phyloP scores from a whole-genome alignment of 2,113 vertebrate genomes.

The Eolophus roseicapilla region DNA sequence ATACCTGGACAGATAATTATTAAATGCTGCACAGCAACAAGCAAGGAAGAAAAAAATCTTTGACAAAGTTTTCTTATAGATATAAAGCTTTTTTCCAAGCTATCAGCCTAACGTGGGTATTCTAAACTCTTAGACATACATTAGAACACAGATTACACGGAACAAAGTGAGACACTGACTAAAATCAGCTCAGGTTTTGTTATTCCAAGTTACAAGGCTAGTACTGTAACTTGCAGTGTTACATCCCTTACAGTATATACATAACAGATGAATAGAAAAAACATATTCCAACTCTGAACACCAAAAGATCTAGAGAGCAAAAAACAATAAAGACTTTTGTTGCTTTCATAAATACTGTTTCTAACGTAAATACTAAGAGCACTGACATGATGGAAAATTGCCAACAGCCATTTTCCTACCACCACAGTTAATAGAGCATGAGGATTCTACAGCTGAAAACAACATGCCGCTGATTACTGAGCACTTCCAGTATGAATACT shows the following conservation, averaged over 20 bases:
- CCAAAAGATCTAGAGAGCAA: background rate
- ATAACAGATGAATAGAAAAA: background rate
- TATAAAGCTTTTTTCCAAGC: background rate
- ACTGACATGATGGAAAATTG: conserved; percentile 68
- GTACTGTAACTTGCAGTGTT: background rate
- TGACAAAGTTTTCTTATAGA: background rate
- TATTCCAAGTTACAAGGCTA: background rate
- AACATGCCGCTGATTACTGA: conserved; percentile 12
- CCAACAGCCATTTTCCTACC: conserved; percentile 71
- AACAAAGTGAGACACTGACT: background rate
- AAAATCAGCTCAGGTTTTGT: background rate
- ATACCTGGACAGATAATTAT: conserved; percentile 17
- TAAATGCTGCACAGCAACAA: conserved; percentile 30
- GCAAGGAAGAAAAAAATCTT: background rate
- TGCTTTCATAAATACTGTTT: conserved; percentile 44
- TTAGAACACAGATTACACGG: background rate
- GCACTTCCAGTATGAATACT: background rate
- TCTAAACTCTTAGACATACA: conserved; percentile 5
- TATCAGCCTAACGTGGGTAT: background rate
- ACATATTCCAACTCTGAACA: conserved; percentile 7
- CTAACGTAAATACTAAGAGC: conserved; percentile 54
- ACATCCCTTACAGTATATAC: background rate
- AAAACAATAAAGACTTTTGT: conserved; percentile 2
- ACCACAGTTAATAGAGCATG: conserved; percentile 69
- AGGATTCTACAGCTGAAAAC: conserved; percentile 45